These are phyloP conservation scores for Ceryle rudis DNA, from an alignment of 2,797 vertebrate genomes.

Conservation along the genomic window DNA sequence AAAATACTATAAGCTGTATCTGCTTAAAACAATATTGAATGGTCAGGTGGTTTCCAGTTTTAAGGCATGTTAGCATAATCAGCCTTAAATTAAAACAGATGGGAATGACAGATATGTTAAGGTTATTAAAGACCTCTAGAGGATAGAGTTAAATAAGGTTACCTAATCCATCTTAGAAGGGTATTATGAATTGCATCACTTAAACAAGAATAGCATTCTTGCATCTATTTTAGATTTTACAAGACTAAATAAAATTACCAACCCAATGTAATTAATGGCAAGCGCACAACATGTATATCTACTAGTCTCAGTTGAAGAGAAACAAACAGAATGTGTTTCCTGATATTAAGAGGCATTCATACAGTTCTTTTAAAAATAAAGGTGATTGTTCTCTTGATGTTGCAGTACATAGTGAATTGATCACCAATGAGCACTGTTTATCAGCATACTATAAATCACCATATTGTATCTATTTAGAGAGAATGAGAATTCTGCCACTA, in stretches of 20 bases:
- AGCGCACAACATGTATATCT: background rate
- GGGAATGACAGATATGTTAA: conserved; percentile 79
- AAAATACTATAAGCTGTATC: conserved; percentile 57
- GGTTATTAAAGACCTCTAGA: conserved; percentile 78
- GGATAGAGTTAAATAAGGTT: conserved; percentile 70
- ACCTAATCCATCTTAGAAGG: conserved; percentile 75
- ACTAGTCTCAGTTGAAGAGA: background rate
- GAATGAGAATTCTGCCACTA: background rate
- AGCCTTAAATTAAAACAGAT: conserved; percentile 83
- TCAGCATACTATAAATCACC: background rate
- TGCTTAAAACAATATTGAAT: conserved; percentile 58
- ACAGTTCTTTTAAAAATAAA: background rate
- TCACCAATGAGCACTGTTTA: background rate
- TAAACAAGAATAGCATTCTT: conserved; percentile 38
- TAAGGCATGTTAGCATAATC: conserved; percentile 74
- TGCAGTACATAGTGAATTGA: background rate
- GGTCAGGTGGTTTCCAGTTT: conserved; percentile 62
- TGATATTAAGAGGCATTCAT: background rate
- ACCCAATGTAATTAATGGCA: background rate
- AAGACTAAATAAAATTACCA: background rate
- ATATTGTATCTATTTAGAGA: background rate
- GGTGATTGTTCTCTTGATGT: background rate
- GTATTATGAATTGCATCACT: conserved; percentile 61
- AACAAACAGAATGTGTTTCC: background rate
- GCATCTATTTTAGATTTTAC: conserved; percentile 53